Conservation (phyloP, 2,797 vertebrate species). For the Strix occidentalis region DNA sequence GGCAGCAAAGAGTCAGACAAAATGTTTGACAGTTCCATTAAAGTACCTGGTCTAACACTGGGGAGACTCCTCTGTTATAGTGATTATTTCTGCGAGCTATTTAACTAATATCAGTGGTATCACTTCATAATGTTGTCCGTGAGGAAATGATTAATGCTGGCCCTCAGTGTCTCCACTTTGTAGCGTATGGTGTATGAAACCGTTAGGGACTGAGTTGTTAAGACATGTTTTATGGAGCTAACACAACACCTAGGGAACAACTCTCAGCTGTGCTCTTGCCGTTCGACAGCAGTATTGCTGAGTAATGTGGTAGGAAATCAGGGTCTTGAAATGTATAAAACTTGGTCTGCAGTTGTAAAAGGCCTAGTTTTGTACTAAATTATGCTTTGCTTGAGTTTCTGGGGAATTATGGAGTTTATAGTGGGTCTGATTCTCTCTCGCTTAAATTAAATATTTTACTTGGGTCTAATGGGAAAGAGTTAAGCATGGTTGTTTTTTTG, state of each 20-base stretch:
- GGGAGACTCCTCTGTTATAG: not conserved
- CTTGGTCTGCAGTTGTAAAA: not conserved
- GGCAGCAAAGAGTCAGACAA: not conserved
- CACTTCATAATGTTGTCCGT: not conserved
- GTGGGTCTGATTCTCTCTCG: not conserved
- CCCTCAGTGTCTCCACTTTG: not conserved
- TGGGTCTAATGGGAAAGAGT: not conserved
- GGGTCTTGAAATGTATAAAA: not conserved
- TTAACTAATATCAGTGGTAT: not conserved
- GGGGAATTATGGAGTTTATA: not conserved
- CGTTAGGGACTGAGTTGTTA: not conserved
- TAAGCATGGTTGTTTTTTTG: not conserved
- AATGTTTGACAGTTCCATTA: not conserved
- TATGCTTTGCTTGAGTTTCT: not conserved
- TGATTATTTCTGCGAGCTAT: not conserved
- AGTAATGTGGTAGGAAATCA: not conserved
- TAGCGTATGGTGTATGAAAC: not conserved
- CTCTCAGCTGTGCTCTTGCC: not conserved
- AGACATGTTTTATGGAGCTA: not conserved
- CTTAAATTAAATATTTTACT: not conserved
- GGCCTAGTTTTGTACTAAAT: not conserved
- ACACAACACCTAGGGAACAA: not conserved
- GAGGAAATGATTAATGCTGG: constrained; percentile 7
- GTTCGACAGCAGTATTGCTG: not conserved
- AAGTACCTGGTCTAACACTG: not conserved